phyloP scores from a whole-genome alignment of 1,140 invertebrate species.

The Hermetia illucens region DNA sequence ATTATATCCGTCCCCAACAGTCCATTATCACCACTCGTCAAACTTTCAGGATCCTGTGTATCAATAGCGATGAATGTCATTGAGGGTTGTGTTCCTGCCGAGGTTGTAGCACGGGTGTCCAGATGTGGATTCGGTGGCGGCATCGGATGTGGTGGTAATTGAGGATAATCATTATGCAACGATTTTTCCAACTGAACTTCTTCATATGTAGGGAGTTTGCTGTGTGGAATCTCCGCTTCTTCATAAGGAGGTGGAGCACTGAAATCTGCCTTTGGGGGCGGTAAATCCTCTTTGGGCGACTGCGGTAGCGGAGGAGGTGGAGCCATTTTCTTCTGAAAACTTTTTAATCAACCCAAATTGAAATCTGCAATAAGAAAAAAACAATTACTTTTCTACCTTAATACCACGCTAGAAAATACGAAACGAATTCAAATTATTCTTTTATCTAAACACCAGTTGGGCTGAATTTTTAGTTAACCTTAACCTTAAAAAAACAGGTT shows the following conservation, averaged over 20 bases:
- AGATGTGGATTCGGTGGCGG: conserved; percentile 20
- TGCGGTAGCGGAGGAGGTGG: no score
- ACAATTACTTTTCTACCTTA: no score
- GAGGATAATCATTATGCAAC: conserved; percentile 49
- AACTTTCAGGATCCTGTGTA: conserved; percentile 44
- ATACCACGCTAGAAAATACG: no score
- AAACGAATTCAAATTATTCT: no score
- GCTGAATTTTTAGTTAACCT: no score
- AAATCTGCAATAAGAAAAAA: no score
- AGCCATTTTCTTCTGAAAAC: no score
- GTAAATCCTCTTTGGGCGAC: conserved; percentile 46
- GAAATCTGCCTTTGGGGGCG: conserved; percentile 65
- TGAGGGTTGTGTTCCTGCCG: conserved; percentile 37
- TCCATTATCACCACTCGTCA: conserved; percentile 56
- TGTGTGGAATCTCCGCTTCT: conserved; percentile 37
- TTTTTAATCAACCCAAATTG: no score
- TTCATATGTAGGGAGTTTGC: conserved; percentile 78
- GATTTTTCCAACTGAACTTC: conserved; percentile 77
- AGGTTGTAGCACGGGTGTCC: conserved; percentile 30
- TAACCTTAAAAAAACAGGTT: no score
- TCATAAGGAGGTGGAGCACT: conserved; percentile 71
- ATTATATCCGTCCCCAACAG: conserved; percentile 75
- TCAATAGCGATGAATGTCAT: conserved; percentile 59
- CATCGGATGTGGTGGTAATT: conserved; percentile 19
- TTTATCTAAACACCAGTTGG: no score